A percentile compares a stretch with the other conserved stretches of the same genome.
These are phyloP conservation scores for Medauroidea extradentata DNA, from an alignment of 1,140 invertebrate genomes.

Conservation along the genomic window DNA sequence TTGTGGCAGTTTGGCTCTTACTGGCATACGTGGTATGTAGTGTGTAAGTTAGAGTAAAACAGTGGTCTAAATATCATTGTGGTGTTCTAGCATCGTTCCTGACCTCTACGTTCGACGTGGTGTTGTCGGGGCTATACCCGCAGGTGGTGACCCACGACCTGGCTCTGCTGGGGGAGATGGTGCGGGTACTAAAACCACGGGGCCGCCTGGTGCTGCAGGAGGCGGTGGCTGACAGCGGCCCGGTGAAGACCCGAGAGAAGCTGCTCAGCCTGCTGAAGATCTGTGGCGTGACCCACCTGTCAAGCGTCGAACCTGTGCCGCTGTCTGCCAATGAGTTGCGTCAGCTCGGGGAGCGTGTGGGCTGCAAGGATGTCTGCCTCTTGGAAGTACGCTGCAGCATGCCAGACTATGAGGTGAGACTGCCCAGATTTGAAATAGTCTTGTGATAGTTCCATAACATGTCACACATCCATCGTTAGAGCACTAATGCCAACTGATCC, in stretches of 20 bases:
- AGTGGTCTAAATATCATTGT: no score
- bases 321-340: background rate
- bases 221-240: constrained; percentile 30
- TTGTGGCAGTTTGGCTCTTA: no score
- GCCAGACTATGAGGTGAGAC: constrained; percentile 55
- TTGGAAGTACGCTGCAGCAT: constrained; percentile 51
- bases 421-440: no score
- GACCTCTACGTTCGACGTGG: constrained; percentile 52
- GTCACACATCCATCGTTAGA: no score
- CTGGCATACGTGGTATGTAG: no score
- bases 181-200: constrained; percentile 55
- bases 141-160: constrained; percentile 44
- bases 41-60: no score
- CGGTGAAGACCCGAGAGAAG: constrained; percentile 33
- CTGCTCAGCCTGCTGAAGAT: constrained; percentile 53
- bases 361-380: constrained; percentile 22
- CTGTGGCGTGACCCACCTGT: constrained; percentile 57
- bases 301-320: constrained; percentile 17
- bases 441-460: no score
- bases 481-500: no score
- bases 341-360: background rate
- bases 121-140: constrained; percentile 50
- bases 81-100: constrained; percentile 45
- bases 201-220: constrained; percentile 42
- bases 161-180: constrained; percentile 47